These are phyloP conservation scores for Stenoptilia bipunctidactyla DNA, from an alignment of 2,888 invertebrate genomes.

Conservation along the genomic window DNA sequence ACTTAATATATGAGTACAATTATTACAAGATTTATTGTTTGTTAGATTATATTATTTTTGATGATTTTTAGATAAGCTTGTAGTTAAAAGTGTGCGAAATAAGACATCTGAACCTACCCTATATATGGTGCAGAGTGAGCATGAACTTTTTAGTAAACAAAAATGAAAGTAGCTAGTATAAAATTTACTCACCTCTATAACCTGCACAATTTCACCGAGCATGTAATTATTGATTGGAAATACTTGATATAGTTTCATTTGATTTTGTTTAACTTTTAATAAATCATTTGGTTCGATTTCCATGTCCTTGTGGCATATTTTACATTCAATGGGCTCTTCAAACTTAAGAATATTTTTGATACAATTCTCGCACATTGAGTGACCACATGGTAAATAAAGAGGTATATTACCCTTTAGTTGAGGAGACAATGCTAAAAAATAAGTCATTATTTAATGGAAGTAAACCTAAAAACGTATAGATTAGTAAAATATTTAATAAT, in stretches of 20 bases:
- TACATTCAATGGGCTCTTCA: constrained; percentile 56
- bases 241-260: constrained; percentile 27
- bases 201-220: constrained; percentile 44
- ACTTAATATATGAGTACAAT: no score
- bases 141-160: no score
- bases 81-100: no score
- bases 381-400: constrained; percentile 75
- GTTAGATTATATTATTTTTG: no score
- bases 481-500: no score
- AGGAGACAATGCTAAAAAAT: constrained; percentile 24
- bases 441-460: no score
- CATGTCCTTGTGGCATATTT: constrained; percentile 48
- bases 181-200: constrained; percentile 36
- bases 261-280: constrained; percentile 28
- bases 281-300: constrained; percentile 24
- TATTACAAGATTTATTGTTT: no score
- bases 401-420: constrained; percentile 52
- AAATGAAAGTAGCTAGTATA: no score
- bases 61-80: no score
- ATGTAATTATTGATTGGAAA: constrained; percentile 48
- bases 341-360: constrained; percentile 42
- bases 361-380: constrained; percentile 77
- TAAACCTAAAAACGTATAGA: no score
- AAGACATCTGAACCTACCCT: no score
- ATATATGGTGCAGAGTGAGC: no score